Evolutionary conservation across 2,888 invertebrate genomes (phyloP), one percentile per base, ranked within the genome.

Genomic region (Hirtodrosophila trivittata): DNA sequence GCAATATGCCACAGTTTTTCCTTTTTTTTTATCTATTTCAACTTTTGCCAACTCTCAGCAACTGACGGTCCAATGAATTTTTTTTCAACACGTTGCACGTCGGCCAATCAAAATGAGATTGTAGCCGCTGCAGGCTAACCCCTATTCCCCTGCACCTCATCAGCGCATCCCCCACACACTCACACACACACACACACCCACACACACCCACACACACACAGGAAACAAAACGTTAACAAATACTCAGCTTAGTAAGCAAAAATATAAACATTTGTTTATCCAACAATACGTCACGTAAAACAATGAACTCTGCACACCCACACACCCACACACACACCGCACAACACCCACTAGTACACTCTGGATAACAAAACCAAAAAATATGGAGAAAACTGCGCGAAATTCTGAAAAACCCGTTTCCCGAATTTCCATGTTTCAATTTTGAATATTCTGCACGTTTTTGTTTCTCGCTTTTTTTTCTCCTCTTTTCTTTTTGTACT

Each of bases 181-280:
- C 3, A 7, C 18, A 1, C 25, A 10, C 8, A 30, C 13, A 21
- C 8, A 14, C 28, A n/a, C 28, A 9, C 1, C 6, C 6, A 1
- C 16, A 7, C 9, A 2, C 8, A 21, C 13, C 5, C 18, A 3
- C 13, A 9, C 8, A 37, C 13, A 16, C 8, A 18, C 28, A 7
- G 5, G 2, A 4, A n/a, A 21, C 16, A 62, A 70, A 49, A 43
- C 42, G 66, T 57, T 54, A 50, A 74, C 56, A 70, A 70, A 75
- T 45, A 58, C 58, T 45, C 45, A 43, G 77, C 45, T 63, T 68
- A 77, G 63, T 66, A 62, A 57, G 77, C 43, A 41, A 80, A 72
- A 73, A 72, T 35, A 76, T 73, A 67, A 84, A 77, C 67, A 86
- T 66, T 84, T 80, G 60, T 74, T 71, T 63, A 59, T 47, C 46